phyloP scores from a whole-genome alignment of 2,113 vertebrate genomes.

The Dasyornis broadbenti region DNA sequence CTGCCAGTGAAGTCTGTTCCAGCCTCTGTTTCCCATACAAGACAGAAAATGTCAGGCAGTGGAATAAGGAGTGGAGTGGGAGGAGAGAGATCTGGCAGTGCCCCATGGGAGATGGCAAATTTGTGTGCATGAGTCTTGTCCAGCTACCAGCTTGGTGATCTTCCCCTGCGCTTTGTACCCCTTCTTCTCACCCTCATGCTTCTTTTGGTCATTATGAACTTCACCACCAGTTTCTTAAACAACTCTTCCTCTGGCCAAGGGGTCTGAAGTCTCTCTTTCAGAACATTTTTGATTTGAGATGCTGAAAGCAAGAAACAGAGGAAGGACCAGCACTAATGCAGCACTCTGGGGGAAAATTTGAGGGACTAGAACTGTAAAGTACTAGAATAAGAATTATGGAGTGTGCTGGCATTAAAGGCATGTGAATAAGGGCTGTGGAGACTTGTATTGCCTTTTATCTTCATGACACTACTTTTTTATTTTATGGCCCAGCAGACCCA shows the following conservation, averaged over 20 bases:
- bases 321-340: background rate
- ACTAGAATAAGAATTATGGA: background rate
- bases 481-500: background rate
- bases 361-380: background rate
- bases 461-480: background rate
- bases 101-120: background rate
- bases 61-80: background rate
- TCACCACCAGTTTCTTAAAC: background rate
- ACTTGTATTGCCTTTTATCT: background rate
- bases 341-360: background rate
- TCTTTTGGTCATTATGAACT: background rate
- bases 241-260: background rate
- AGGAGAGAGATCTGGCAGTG: background rate
- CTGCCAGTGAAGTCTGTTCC: background rate
- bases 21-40: rapidly evolving
- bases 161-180: rapidly evolving
- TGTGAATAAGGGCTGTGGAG: background rate
- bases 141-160: background rate
- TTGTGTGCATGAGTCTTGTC: background rate
- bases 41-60: background rate
- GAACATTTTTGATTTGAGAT: background rate
- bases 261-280: background rate
- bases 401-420: background rate
- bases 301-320: background rate
- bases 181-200: background rate